phyloP scores from a whole-genome alignment of 2,888 invertebrate species.

The Physocephala rufipes region DNA sequence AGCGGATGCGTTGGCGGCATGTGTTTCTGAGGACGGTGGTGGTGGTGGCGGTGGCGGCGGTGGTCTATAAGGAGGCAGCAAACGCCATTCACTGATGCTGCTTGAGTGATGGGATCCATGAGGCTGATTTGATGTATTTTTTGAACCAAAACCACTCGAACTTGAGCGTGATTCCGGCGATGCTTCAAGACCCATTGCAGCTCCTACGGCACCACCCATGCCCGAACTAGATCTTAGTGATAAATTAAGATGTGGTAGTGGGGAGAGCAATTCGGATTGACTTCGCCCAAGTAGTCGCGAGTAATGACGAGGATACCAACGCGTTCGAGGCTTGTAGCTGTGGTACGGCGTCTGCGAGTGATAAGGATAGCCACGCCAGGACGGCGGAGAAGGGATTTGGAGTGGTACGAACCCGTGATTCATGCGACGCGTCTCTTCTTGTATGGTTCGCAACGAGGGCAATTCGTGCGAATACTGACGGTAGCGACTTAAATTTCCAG shows the following conservation, averaged over 20 bases:
- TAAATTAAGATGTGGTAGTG: constrained; percentile 69
- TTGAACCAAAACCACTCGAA: constrained; percentile 90
- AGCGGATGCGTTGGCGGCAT: constrained; percentile 54
- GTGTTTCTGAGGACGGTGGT: constrained; percentile 63
- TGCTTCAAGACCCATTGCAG: constrained; percentile 70
- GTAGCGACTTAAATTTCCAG: constrained; percentile 57
- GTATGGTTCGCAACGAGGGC: constrained; percentile 76
- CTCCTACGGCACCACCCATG: constrained; percentile 34
- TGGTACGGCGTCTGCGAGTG: constrained; percentile 60
- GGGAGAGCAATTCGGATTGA: constrained; percentile 74
- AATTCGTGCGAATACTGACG: constrained; percentile 76
- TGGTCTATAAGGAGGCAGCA: constrained; percentile 79
- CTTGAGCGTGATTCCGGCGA: constrained; percentile 89
- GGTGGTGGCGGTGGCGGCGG: constrained; percentile 72
- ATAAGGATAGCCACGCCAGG: constrained; percentile 67
- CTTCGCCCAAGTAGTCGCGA: constrained; percentile 74
- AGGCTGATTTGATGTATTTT: constrained; percentile 83
- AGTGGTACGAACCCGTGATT: constrained; percentile 70
- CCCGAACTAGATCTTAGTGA: constrained; percentile 51
- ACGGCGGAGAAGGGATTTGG: constrained; percentile 73
- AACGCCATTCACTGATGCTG: constrained; percentile 79
- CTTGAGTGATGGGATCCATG: constrained; percentile 80
- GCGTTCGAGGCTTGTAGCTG: constrained; percentile 70
- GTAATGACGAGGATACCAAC: constrained; percentile 74
- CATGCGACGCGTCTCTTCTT: constrained; percentile 73